Evolutionary conservation across 2,797 vertebrate genomes (phyloP).

Genomic region (Myripristis jacobus): DNA sequence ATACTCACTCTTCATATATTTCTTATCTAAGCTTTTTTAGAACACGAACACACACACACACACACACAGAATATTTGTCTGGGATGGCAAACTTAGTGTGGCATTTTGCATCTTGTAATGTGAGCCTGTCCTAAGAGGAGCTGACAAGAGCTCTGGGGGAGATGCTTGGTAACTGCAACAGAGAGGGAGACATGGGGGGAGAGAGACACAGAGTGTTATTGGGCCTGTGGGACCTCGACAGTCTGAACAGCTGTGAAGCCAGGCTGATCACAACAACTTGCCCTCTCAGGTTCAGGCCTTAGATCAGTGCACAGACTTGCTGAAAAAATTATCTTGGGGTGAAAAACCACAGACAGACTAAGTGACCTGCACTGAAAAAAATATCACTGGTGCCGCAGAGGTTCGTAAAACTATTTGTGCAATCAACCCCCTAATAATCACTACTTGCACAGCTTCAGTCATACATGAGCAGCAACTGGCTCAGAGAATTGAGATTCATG

Average conservation of each 20-base stretch:
- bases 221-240: constrained; percentile 61
- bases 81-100: constrained; percentile 68
- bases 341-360: constrained; percentile 24
- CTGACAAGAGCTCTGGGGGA: constrained; percentile 76
- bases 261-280: constrained; percentile 65
- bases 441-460: constrained; percentile 48
- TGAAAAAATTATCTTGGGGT: constrained; percentile 46
- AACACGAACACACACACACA: constrained; percentile 25
- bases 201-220: constrained; percentile 18
- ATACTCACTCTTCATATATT: background rate
- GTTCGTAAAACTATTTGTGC: constrained; percentile 12
- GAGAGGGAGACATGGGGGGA: constrained; percentile 38
- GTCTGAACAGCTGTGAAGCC: constrained; percentile 46
- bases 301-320: constrained; percentile 46
- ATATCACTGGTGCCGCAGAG: constrained; percentile 34
- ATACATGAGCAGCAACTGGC: constrained; percentile 53
- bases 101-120: constrained; percentile 79
- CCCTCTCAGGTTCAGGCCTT: constrained; percentile 59
- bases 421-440: constrained; percentile 52
- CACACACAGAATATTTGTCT: constrained; percentile 45
- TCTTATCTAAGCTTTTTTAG: constrained; percentile 46
- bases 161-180: constrained; percentile 71
- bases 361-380: constrained; percentile 37
- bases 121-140: constrained; percentile 75
- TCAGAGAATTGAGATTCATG: constrained; percentile 35